Evolutionary conservation across 2,113 vertebrate species (phyloP).

Genomic region (Hippocampus guttulatus): DNA sequence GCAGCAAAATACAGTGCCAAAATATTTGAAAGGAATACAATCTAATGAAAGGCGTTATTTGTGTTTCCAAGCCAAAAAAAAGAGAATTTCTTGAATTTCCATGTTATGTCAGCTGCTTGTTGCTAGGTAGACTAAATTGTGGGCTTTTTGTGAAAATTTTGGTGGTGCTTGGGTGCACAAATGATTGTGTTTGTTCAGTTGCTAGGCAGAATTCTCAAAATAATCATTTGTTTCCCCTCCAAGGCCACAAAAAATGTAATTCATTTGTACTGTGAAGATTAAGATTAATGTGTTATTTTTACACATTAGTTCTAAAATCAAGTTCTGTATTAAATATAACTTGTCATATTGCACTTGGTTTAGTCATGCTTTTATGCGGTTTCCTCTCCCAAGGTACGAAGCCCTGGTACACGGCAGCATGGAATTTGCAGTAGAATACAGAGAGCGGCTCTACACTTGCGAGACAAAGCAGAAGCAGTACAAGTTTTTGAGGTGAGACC

Average conservation of each 20-base stretch:
- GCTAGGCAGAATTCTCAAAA: background rate
- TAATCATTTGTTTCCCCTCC: background rate
- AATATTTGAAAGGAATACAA: too few species aligned
- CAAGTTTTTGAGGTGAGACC: slow-evolving; percentile 82
- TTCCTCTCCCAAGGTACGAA: slow-evolving; percentile 78
- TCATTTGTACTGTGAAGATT: background rate
- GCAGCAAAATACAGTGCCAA: too few species aligned
- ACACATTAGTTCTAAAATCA: background rate
- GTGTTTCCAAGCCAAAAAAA: background rate
- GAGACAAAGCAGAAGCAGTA: slow-evolving; percentile 81
- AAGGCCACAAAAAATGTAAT: background rate
- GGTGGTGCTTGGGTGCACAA: too few species aligned
- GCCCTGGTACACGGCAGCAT: slow-evolving; percentile 80
- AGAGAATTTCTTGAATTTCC: background rate
- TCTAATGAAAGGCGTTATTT: too few species aligned
- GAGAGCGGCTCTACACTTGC: slow-evolving; percentile 80
- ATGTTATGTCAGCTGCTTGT: background rate
- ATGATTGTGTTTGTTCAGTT: too few species aligned
- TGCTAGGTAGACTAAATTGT: background rate
- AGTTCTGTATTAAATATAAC: background rate
- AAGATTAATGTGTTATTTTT: too few species aligned
- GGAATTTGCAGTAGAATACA: slow-evolving; percentile 81
- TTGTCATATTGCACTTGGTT: background rate
- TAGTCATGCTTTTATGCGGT: too few species aligned
- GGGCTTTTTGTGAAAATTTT: too few species aligned